phyloP scores from a whole-genome alignment of 1,140 invertebrate species.

The Zaprionus davidi region DNA sequence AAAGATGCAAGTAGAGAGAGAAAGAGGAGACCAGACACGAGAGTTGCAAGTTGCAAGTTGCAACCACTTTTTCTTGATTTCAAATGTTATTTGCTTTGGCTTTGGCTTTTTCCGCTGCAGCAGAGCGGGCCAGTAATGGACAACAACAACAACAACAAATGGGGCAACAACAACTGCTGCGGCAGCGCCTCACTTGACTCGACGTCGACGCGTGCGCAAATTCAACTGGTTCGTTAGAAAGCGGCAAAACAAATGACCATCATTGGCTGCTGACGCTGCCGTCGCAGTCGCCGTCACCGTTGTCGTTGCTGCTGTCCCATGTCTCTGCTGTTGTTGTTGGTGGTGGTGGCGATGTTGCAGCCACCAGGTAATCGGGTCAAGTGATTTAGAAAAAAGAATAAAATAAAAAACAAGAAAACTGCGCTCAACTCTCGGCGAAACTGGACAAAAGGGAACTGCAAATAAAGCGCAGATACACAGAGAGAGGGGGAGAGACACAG shows the following conservation, averaged over 20 bases:
- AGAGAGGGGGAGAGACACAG: background rate
- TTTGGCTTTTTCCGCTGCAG: conserved; percentile 11
- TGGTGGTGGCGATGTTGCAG: conserved; percentile 45
- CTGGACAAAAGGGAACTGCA: conserved; percentile 40
- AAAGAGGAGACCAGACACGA: background rate
- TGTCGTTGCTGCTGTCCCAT: background rate
- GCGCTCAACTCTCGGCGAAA: conserved; percentile 40
- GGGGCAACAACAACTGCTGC: conserved; percentile 33
- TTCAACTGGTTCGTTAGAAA: conserved; percentile 81
- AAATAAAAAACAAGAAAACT: conserved; percentile 53
- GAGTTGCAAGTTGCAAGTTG: conserved; percentile 8
- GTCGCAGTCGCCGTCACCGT: background rate
- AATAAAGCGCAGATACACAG: conserved; percentile 20
- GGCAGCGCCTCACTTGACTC: conserved; percentile 34
- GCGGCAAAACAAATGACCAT: conserved; percentile 80
- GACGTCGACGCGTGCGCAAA: conserved; percentile 70
- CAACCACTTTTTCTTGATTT: conserved; percentile 41
- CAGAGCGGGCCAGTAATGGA: background rate
- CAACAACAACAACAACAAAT: conserved; percentile 25
- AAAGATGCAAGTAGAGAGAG: background rate
- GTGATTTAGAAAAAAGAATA: conserved; percentile 73
- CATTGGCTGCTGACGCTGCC: conserved; percentile 34
- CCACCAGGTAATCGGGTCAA: conserved; percentile 80
- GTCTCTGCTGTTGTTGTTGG: conserved; percentile 1
- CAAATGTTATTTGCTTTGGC: conserved; percentile 7